Evolutionary conservation across 2,797 vertebrate genomes (phyloP), one percentile per base, ranked within the genome.

Genomic region (Crax fasciolata): DNA sequence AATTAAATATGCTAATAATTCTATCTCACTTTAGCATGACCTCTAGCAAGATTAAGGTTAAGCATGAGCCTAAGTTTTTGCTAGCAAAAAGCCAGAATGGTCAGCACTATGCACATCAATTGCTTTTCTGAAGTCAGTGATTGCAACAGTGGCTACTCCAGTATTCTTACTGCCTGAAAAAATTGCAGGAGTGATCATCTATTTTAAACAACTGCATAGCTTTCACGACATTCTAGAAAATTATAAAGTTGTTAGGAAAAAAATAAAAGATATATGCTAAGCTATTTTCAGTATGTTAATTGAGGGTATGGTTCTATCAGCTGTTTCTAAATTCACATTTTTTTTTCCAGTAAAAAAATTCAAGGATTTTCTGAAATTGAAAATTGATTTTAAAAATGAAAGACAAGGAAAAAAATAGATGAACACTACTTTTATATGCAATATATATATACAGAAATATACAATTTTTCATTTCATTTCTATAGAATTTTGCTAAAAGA

Each of bases 221-320:
- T 92, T 44, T 43, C 62, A 79, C n/a, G 78, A 44, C 39, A 13
- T 55, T 79, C 80, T 49, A 84, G 46, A 94, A 95, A 89, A 83
- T 46, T 43, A 10, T 49, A 59, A 82, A 7, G 20, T 13, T 32
- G 9, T 24, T 77, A 30, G 21, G 35, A 19, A 73, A 48, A 41
- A 14, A 18, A 5, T 2, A 71, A 41, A 38, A 14, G 14, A 6
- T 2, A 32, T 20, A 32, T 1, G 2, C 21, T 39, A 77, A 92
- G 30, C 19, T 65, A 59, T 75, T 80, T 87, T 65, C 43, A 78
- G 46, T 17, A 28, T 25, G 48, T 8, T 92, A 59, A 67, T 16
- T 23, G n/a, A 77, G n/a, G 24, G 12, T 17, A 68, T 4, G 10
- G 9, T 83, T n/a, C 57, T 57, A 67, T 61, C 70, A 61, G 30